Base-by-base conservation (phyloP, 2,113 vertebrate species). In the Ceyx melanurus region DNA sequence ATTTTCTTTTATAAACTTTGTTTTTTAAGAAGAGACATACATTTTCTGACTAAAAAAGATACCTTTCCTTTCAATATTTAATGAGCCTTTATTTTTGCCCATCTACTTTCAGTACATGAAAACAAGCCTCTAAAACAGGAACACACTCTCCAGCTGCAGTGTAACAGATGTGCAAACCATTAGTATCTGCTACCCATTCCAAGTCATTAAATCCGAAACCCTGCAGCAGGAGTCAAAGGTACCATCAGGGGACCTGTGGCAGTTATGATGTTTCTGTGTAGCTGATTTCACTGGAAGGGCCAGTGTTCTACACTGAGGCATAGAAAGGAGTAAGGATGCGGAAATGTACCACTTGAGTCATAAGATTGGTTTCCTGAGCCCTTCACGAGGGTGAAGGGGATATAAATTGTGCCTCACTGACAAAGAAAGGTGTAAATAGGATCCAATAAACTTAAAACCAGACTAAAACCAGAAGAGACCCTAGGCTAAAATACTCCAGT, bases 121-220 rank as follows among this genome's bases (percentile, higher is more conserved):
- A 88, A 89, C 70, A 86, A 90, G 58, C 62, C 28, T 68, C 75
- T 88, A 76, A 72, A 15, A 1, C 58, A 93, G 88, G 70, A 92
- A 77, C 83, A 84, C 70, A 86, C 53, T 71, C 83, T 96, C 88
- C 90, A 96, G 86, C 93, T 92, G 90, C 89, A 90, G 77, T 70
- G 86, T 95, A 92, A 94, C 96, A 96, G 96, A 96, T 95, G 93
- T 95, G 92, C 90, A 93, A 90, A 95, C 95, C 92, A 96, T 96
- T 95, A 96, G 89, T 90, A 96, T 94, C 93, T 95, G 92, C 95
- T 50, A 92, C 92, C 80, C 89, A 87, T 96, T 96, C 96, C 92
- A 96, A 96, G 92, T 76, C 92, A 95, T 96, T 96, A 95, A 95
- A 92, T 95, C 94, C 0, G 22, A 96, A 94, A 95, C 92, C 86